Percentiles rank a stretch among this genome's conserved stretches.
Evolutionary conservation across 2,888 invertebrate species (phyloP).

Genomic region (Dromius quadrimaculatus): DNA sequence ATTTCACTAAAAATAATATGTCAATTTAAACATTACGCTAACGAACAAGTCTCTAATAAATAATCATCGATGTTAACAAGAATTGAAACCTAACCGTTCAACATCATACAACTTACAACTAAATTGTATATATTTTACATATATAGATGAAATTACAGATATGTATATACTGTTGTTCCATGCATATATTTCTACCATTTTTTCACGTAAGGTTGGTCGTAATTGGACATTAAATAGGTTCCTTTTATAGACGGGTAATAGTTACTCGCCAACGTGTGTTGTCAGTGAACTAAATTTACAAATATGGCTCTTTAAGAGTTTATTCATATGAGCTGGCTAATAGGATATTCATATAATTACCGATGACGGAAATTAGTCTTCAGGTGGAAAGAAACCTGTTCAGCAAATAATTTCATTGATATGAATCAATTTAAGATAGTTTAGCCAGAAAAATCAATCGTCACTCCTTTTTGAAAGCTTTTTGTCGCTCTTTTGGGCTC

Average conservation of each 20-base stretch:
- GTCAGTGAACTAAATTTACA: conserved; percentile 43
- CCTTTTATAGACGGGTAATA: conserved; percentile 35
- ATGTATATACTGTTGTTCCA: conserved; percentile 25
- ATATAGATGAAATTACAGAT: conserved; percentile 35
- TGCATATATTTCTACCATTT: conserved; percentile 22
- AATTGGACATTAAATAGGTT: conserved; percentile 42
- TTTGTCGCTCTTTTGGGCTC: too few species aligned
- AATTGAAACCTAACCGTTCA: conserved; percentile 19
- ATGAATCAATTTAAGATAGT: neutral
- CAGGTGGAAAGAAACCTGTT: neutral
- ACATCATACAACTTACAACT: conserved; percentile 14
- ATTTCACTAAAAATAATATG: conserved; percentile 19
- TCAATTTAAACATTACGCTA: neutral
- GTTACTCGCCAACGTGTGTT: conserved; percentile 21
- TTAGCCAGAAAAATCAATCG: too few species aligned
- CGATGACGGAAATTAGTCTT: conserved; percentile 28
- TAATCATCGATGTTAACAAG: conserved; percentile 36
- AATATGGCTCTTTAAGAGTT: conserved; percentile 35
- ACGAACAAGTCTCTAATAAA: conserved; percentile 31
- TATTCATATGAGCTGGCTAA: conserved; percentile 33
- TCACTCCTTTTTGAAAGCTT: too few species aligned
- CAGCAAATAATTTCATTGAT: neutral
- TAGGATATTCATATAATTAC: conserved; percentile 41
- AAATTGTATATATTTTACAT: conserved; percentile 37
- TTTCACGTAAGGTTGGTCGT: conserved; percentile 11